Evolutionary conservation across 2,113 vertebrate species (phyloP), one percentile per base, ranked within the genome.

Genomic region (Microcebus lehilahytsara): DNA sequence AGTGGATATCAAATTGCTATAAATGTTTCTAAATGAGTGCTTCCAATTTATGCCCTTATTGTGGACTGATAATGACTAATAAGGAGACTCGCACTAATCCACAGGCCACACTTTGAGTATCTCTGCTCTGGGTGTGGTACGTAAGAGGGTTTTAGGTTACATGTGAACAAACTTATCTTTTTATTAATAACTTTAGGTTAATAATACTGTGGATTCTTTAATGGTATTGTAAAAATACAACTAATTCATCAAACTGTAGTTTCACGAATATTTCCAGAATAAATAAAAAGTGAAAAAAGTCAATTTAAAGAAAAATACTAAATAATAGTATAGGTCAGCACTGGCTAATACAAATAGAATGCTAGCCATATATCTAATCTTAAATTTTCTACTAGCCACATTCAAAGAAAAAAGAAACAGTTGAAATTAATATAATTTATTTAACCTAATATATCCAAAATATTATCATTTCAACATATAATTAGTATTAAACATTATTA

Each of bases 191-290:
- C 80, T 96, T 96, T 96, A 78, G 27, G 6, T 79, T 78, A 79
- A 71, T 78, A 74, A 27, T 67, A 85, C 16, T 66, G 2, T 94
- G 30, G 23, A 83, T 94, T 87, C 40, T 96, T 91, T 56, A 72
- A 49, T 72, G 90, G 34, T 95, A 49, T 90, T 93, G 16, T 78
- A 91, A 93, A 97, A 91, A 22, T 95, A 87, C 25, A 96, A 60
- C 51, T 51, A 66, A 40, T 74, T 58, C 74, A 34, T 92, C 22
- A 92, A 40, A 69, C 56, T 93, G 17, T n/a, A 49, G 49, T 87
- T 92, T 91, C 51, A 53, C 79, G 64, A 91, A 40, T 93, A 95
- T 95, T 88, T 78, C 75, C 6, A 37, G 42, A 93, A 95, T 69
- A 37, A 95, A 25, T 91, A 66, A 64, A 72, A 92, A 71, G 42